These are phyloP conservation scores for Pyxicephalus adspersus DNA, from an alignment of 2,113 vertebrate species.

Conservation along the genomic window DNA sequence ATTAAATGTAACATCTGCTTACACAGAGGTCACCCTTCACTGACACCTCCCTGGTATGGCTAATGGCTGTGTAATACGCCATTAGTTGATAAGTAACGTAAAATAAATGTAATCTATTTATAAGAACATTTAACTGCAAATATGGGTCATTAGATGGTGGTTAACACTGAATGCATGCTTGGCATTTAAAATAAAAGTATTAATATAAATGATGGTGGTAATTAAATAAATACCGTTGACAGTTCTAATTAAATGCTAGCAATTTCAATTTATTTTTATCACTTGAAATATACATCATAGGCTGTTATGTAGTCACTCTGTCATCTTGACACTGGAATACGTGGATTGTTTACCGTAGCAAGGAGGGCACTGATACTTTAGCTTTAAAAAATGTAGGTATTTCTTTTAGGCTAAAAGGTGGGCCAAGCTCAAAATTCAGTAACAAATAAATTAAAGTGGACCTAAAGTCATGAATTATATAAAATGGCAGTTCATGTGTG, in stretches of 20 bases:
- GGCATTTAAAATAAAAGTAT: slow-evolving; percentile 9
- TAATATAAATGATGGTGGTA: slow-evolving; percentile 19
- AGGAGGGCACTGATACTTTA: no score
- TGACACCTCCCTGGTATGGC: background rate
- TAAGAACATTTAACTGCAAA: slow-evolving; percentile 16
- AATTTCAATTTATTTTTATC: slow-evolving; percentile 19
- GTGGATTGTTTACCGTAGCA: background rate
- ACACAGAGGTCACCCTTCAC: slow-evolving; percentile 7
- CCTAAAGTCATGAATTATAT: no score
- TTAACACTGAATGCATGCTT: background rate
- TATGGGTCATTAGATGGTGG: slow-evolving; percentile 24
- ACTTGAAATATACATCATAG: background rate
- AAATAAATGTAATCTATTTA: slow-evolving; percentile 21
- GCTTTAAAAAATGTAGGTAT: no score
- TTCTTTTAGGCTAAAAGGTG: no score
- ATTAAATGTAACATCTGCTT: slow-evolving; percentile 7
- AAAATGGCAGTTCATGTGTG: no score
- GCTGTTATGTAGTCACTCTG: background rate
- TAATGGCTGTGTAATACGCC: slow-evolving; percentile 30
- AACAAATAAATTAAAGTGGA: no score
- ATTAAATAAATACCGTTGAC: slow-evolving; percentile 33
- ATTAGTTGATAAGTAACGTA: slow-evolving; percentile 10
- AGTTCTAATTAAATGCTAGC: slow-evolving; percentile 10
- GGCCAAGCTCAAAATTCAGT: no score
- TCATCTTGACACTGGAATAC: background rate